These are phyloP conservation scores for Eupithecia subfuscata DNA, from an alignment of 2,888 invertebrate genomes.

Conservation along the genomic window DNA sequence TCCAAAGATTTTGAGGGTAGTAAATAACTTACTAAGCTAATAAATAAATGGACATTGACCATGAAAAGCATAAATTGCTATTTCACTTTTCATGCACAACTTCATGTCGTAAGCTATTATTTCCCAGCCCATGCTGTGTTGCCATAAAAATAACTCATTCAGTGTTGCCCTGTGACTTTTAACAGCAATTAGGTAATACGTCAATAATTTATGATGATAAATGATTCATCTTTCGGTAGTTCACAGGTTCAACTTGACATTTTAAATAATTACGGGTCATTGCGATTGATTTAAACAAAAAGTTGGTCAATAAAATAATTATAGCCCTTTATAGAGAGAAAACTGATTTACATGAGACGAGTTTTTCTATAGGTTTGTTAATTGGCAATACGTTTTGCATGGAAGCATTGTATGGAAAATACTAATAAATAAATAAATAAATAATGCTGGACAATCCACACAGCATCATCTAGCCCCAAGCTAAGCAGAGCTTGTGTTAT, in stretches of 20 bases:
- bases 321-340: conserved; percentile 10
- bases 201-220: conserved; percentile 24
- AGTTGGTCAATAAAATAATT: conserved; percentile 35
- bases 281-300: conserved; percentile 50
- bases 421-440: too few relatives aligned
- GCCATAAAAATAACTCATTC: background rate
- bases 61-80: too few relatives aligned
- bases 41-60: too few relatives aligned
- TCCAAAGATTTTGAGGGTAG: too few relatives aligned
- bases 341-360: background rate
- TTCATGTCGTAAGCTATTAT: too few relatives aligned
- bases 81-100: too few relatives aligned
- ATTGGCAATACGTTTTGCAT: background rate
- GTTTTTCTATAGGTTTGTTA: background rate
- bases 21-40: too few relatives aligned
- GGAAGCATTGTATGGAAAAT: too few relatives aligned
- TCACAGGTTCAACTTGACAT: conserved; percentile 62
- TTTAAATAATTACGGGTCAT: conserved; percentile 48
- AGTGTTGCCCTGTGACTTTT: conserved; percentile 9
- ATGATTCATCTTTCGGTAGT: conserved; percentile 30
- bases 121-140: too few relatives aligned
- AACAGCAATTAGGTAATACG: conserved; percentile 24
- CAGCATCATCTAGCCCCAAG: too few relatives aligned
- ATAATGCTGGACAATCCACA: too few relatives aligned
- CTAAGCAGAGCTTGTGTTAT: too few relatives aligned